Base-by-base conservation (phyloP, 2,888 invertebrate species). In the Archips xylosteana region DNA sequence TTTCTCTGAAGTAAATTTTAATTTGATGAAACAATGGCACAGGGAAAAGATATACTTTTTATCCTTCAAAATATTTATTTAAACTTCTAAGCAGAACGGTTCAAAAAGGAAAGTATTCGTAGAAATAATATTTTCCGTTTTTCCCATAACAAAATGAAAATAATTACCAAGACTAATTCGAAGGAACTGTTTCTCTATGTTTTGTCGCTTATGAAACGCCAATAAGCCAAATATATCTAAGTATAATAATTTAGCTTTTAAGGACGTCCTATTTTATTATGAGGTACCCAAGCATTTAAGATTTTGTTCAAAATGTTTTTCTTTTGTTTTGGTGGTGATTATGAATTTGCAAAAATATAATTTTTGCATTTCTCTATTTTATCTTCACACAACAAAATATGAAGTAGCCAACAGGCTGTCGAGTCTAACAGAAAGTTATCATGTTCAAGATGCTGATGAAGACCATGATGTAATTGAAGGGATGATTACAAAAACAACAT, bases 61-160 rank as follows among this genome's bases (percentile, higher is more conserved):
- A 54, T 23, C 51, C 32, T 23, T 45, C 5, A 15, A 62, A 32
- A 62, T 45, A 62, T 62, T 62, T 45, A 23, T 45, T 62, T 23
- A 62, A 45, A 62, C 10, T 61, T 62, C 15, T 6, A 45, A 62
- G 36, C 42, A 42, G 5, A 23, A 45, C 23, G 42, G 62, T 15
- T 45, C 62, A 45, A 62, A 32, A 13, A 62, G 45, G 61, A 62
- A 62, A 45, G 32, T 45, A 62, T 62, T 62, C 3, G 2, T 23
- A 42, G 15, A 62, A 13, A 45, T 6, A 62, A 23, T 62, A 12
- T 12, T 62, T 23, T 45, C 42, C 6, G 15, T n/a, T 36, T 62
- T 42, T n/a, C 32, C 2, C 13, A 12, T 4, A 64, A 49, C 2
- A 3, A 49, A 49, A 51, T 51, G 15, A 15, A 15, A 15, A 57